Evolutionary conservation across 1,140 invertebrate genomes (phyloP).

Genomic region (Tribolium madens): DNA sequence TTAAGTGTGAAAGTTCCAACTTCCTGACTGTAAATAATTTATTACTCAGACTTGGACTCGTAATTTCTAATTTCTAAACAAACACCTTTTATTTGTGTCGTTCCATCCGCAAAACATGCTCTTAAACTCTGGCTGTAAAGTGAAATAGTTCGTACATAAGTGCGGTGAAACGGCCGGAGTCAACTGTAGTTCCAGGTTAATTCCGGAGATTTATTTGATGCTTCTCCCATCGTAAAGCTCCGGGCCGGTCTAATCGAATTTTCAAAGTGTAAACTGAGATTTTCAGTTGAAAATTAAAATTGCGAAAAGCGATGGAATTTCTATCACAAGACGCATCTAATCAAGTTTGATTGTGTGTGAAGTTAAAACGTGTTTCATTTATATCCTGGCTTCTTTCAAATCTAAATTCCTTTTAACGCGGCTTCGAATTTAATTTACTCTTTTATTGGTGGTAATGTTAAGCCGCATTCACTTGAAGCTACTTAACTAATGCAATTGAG

Average conservation of each 20-base stretch:
- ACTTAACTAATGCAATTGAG: slow-evolving; percentile 10
- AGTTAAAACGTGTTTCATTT: slow-evolving; percentile 23
- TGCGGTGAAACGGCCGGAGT: neutral
- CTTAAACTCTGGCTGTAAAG: slow-evolving; percentile 12
- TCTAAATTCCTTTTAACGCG: slow-evolving; percentile 8
- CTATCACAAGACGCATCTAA: slow-evolving; percentile 14
- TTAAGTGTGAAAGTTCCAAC: neutral
- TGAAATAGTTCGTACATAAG: slow-evolving; percentile 10
- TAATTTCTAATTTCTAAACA: slow-evolving; percentile 21
- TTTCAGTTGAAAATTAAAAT: slow-evolving; percentile 9
- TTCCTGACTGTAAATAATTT: neutral
- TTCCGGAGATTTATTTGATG: slow-evolving; percentile 14
- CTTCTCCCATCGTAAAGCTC: neutral
- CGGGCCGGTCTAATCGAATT: slow-evolving; percentile 5
- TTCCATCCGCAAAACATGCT: neutral
- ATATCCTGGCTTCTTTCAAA: neutral
- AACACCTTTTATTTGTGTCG: slow-evolving; percentile 12
- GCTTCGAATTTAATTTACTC: slow-evolving; percentile 24
- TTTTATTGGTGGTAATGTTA: slow-evolving; percentile 22
- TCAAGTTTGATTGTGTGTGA: slow-evolving; percentile 38
- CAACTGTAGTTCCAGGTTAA: slow-evolving; percentile 1
- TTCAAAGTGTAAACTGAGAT: slow-evolving; percentile 14
- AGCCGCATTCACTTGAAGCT: neutral
- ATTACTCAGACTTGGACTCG: neutral
- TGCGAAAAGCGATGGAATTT: slow-evolving; percentile 2